Evolutionary conservation across 2,797 vertebrate species (phyloP).

Genomic region (Kryptopterus vitreolus): DNA sequence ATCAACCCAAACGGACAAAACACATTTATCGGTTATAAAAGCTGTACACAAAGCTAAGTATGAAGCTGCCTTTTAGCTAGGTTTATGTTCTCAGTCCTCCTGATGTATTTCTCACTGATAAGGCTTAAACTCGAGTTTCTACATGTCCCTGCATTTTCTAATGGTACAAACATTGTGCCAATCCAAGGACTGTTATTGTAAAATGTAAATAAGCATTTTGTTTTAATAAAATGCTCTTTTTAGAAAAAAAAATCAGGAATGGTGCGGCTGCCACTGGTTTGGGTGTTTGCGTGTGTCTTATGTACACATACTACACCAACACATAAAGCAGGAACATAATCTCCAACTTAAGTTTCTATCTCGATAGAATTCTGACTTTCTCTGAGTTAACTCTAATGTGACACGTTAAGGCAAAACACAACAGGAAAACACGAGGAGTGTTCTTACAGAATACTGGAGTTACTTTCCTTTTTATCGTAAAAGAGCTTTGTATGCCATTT

Average conservation of each 20-base stretch:
- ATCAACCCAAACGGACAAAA: background rate
- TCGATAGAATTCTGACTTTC: too few species aligned
- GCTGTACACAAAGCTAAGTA: slow-evolving; percentile 7
- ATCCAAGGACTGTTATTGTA: slow-evolving; percentile 61
- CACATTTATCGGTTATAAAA: slow-evolving; percentile 1
- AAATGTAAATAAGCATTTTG: slow-evolving; percentile 79
- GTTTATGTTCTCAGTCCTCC: slow-evolving; percentile 17
- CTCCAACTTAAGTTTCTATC: too few species aligned
- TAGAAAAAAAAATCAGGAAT: slow-evolving; percentile 44
- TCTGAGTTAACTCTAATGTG: too few species aligned
- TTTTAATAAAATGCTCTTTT: slow-evolving; percentile 80
- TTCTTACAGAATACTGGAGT: too few species aligned
- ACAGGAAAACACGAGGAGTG: too few species aligned
- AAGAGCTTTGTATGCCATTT: too few species aligned
- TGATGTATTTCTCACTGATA: slow-evolving; percentile 31
- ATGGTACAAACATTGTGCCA: slow-evolving; percentile 59
- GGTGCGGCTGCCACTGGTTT: background rate
- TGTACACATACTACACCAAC: background rate
- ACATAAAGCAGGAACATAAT: too few species aligned
- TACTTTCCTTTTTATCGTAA: too few species aligned
- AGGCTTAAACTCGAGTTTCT: slow-evolving; percentile 53
- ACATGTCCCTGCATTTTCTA: slow-evolving; percentile 63
- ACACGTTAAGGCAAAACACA: too few species aligned
- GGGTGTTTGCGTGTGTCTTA: background rate
- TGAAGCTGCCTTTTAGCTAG: slow-evolving; percentile 3